These are phyloP conservation scores for Brachypodius melanocephalos DNA, from an alignment of 2,113 vertebrate genomes.

Conservation along the genomic window DNA sequence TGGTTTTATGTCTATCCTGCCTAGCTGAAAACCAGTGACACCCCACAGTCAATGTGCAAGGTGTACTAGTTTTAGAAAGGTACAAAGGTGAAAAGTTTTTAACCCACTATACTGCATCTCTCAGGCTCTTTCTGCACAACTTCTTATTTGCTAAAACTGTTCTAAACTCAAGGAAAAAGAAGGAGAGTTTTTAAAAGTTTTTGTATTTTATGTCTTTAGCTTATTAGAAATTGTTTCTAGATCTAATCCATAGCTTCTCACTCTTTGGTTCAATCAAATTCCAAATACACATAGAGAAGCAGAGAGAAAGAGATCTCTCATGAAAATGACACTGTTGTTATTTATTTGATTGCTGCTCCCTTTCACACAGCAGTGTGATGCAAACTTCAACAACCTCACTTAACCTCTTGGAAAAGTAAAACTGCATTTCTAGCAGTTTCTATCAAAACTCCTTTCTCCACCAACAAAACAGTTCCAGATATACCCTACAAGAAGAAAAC, in stretches of 20 bases:
- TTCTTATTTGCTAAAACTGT: background rate
- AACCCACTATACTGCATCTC: background rate
- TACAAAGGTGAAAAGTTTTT: background rate
- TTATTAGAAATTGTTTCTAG: background rate
- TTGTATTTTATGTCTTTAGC: background rate
- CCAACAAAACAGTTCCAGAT: background rate
- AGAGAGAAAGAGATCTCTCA: background rate
- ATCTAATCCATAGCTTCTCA: background rate
- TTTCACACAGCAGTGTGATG: background rate
- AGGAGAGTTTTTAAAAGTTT: background rate
- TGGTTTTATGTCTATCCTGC: background rate
- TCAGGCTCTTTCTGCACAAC: background rate
- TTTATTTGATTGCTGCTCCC: background rate
- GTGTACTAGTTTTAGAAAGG: background rate
- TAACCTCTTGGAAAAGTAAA: background rate
- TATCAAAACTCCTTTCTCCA: background rate
- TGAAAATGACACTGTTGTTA: background rate
- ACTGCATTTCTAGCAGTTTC: background rate
- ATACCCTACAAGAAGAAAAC: background rate
- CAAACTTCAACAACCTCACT: background rate
- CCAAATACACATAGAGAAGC: background rate
- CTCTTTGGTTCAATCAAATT: background rate
- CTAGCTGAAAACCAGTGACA: rapidly evolving
- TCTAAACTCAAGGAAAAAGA: background rate
- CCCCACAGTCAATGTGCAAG: rapidly evolving